These are phyloP conservation scores for Babyrousa celebensis DNA, from an alignment of 2,797 vertebrate species.

Conservation along the genomic window DNA sequence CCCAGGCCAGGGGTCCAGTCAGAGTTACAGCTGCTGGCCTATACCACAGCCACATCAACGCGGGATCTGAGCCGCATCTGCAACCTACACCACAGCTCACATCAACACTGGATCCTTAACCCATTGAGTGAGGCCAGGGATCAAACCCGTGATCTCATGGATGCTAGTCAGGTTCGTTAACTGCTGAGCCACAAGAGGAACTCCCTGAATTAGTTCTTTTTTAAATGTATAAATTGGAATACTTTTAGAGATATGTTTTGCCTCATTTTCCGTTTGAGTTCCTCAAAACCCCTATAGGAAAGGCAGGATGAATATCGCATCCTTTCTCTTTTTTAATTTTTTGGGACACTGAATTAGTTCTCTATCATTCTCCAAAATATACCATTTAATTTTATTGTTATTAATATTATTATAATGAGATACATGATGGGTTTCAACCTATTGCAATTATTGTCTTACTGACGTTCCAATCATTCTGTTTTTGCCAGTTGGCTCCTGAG, in stretches of 20 bases:
- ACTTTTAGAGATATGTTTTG: background rate
- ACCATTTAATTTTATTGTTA: slow-evolving; percentile 4
- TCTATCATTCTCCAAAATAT: background rate
- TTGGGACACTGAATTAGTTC: background rate
- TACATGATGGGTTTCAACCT: background rate
- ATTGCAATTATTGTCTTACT: background rate
- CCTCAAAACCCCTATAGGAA: background rate
- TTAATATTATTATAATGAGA: background rate
- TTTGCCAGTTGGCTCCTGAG: background rate
- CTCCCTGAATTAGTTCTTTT: no score
- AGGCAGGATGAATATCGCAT: background rate
- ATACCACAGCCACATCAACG: no score
- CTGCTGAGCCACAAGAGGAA: no score
- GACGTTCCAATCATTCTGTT: background rate
- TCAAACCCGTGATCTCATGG: no score
- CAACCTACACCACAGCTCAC: no score
- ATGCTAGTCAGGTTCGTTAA: no score
- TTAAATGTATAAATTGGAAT: background rate
- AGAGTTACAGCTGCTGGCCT: no score
- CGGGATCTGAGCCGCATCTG: no score
- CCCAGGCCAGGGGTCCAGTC: no score
- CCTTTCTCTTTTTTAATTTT: background rate
- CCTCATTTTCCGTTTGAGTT: background rate
- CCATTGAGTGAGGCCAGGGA: no score
- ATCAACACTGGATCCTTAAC: no score